Evolutionary conservation across 2,888 invertebrate species (phyloP), one percentile per base, ranked within the genome.

Genomic region (Drosophila prolongata): DNA sequence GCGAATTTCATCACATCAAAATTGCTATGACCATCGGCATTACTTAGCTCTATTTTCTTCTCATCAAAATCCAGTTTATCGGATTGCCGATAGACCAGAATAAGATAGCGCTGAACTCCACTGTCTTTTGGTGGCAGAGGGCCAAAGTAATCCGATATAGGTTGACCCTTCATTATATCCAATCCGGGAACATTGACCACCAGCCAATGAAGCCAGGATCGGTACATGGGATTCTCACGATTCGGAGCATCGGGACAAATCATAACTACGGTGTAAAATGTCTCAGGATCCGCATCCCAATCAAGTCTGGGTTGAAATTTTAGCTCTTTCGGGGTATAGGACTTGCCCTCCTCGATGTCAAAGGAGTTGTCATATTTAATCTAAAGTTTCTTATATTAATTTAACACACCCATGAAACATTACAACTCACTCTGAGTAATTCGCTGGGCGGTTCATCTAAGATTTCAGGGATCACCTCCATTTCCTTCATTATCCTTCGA

Each of bases 161-260:
- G 93, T 72, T 97, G 96, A 11, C 98, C 98, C 9, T 94, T 93
- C 0, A 91, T 89, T 2, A 98, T 90, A 73, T 96, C 93, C 75
- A 87, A 91, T 11, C 96, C 97, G 14, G 96, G 96, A 77, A 98
- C 95, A 91, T 98, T 98, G 14, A 95, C 96, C 0, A 98, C 95
- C n/a, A 98, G 92, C 98, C 98, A 98, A 91, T 98, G 98, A 80
- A 96, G 95, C 96, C 96, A 97, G 91, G 98, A 98, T 49, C 97
- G 94, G 91, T 94, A 95, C 76, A 93, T 95, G 0, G 97, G 97
- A 35, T 95, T 94, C 35, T 93, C 91, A 47, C 97, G 95, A 77
- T 95, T 96, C 0, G 98, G 98, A 3, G 97, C 97, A 93, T 98
- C 98, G 10, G 91, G 98, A 93, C 98, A 98, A 93, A 91, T 68